Evolutionary conservation across 1,140 invertebrate species (phyloP).

Genomic region (Drosophila oshimai): DNA sequence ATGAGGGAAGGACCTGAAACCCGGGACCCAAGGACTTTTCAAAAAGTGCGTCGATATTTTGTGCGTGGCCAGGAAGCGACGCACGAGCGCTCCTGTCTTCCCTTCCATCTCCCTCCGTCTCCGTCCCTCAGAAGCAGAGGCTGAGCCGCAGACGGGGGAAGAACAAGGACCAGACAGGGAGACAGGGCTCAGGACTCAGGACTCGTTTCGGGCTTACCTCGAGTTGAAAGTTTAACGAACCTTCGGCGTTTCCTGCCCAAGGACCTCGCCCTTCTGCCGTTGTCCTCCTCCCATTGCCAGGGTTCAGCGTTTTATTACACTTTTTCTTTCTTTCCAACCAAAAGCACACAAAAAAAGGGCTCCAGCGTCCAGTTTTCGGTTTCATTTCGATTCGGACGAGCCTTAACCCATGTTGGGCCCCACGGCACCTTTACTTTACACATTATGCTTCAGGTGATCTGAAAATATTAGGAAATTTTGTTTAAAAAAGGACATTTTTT

Average conservation of each 20-base stretch:
- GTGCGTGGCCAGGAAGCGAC: constrained; percentile 75
- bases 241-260: constrained; percentile 68
- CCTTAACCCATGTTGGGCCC: constrained; percentile 16
- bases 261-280: constrained; percentile 8
- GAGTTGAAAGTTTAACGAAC: constrained; percentile 73
- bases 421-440: constrained; percentile 17
- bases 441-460: background rate
- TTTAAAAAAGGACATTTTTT: background rate
- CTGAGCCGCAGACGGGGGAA: constrained; percentile 51
- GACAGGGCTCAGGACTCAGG: constrained; percentile 32
- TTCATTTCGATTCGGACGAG: constrained; percentile 54
- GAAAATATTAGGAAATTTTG: background rate
- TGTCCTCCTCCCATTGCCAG: background rate
- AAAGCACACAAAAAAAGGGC: constrained; percentile 1
- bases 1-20: constrained; percentile 44
- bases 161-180: constrained; percentile 17
- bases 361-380: constrained; percentile 71
- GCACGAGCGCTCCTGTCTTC: constrained; percentile 24
- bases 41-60: constrained; percentile 79
- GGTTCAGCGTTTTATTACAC: constrained; percentile 55
- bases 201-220: constrained; percentile 21
- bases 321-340: constrained; percentile 41
- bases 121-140: constrained; percentile 27
- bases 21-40: constrained; percentile 55
- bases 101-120: background rate